Evolutionary conservation across 2,888 invertebrate species (phyloP).

Genomic region (Aspidapion aeneum): DNA sequence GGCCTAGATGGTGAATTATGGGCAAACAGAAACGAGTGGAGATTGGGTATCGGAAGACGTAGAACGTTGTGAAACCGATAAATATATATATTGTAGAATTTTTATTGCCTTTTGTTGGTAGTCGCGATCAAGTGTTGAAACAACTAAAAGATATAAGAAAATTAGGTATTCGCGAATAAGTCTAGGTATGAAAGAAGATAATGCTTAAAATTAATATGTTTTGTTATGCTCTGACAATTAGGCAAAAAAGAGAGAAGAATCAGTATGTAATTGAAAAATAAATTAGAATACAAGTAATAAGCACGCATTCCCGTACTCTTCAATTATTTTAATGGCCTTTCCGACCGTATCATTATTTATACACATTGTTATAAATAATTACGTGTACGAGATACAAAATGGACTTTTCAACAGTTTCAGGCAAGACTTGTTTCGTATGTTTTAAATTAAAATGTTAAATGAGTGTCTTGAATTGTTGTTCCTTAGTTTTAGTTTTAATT

Average conservation of each 20-base stretch:
- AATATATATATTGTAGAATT: no score
- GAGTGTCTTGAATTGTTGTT: neutral
- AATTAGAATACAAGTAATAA: neutral
- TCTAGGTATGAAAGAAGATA: no score
- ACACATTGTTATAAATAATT: neutral
- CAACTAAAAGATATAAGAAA: no score
- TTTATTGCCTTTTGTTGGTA: no score
- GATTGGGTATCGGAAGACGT: no score
- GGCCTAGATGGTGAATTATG: no score
- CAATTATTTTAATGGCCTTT: neutral
- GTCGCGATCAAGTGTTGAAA: no score
- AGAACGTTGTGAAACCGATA: no score
- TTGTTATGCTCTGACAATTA: neutral
- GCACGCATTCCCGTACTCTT: neutral
- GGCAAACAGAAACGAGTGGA: no score
- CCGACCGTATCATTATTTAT: neutral
- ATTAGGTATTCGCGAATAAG: no score
- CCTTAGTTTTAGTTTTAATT: no score
- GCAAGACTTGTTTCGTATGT: neutral
- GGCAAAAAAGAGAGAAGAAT: neutral
- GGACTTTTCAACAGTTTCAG: neutral
- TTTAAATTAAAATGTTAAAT: neutral
- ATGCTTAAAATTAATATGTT: neutral
- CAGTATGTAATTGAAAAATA: neutral
- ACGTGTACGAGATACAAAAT: neutral